Evolutionary conservation across 2,888 invertebrate species (phyloP), one percentile per base, ranked within the genome.

Genomic region (Pseudanteris insignis): DNA sequence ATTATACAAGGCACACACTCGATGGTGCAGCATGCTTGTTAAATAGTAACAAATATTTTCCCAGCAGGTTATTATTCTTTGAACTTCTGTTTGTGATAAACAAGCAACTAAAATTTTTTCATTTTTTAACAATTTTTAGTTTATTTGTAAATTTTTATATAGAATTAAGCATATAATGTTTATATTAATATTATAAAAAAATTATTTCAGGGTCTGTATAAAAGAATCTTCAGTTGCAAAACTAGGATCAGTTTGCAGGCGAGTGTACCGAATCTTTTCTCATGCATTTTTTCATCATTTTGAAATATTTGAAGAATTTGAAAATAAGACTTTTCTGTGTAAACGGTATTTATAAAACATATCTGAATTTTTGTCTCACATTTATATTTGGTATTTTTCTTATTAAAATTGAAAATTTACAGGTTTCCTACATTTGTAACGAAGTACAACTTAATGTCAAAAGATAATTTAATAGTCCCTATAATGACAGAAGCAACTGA

Each of bases 41-140:
- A 63, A 99, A 99, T 83, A 97, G 96, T 83, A 98, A 97, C 83
- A 98, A 99, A 86, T 99, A 99, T 83, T 99, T 99, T 83, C 99
- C 99, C 63, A 98, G 97, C 90, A 90, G 95, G 94, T 94, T 4
- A n/a, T n/a, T n/a, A n/a, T n/a, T n/a, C n/a, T n/a, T n/a, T n/a
- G n/a, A n/a, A n/a, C n/a, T n/a, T n/a, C n/a, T n/a, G n/a, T n/a
- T n/a, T n/a, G n/a, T n/a, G n/a, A n/a, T n/a, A n/a, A n/a, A n/a
- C n/a, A n/a, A n/a, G n/a, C n/a, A n/a, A n/a, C n/a, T n/a, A n/a
- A n/a, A n/a, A n/a, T n/a, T 12, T 13, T 18, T 15, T 33, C 9
- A 10, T 15, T 18, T 18, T 36, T 24, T 21, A 32, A 32, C 14
- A 13, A 32, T 32, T 34, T 34, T 32, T 18, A 24, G 14, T 14